Base-by-base conservation (phyloP, 2,113 vertebrate species). In the Lamprologus sp. region DNA sequence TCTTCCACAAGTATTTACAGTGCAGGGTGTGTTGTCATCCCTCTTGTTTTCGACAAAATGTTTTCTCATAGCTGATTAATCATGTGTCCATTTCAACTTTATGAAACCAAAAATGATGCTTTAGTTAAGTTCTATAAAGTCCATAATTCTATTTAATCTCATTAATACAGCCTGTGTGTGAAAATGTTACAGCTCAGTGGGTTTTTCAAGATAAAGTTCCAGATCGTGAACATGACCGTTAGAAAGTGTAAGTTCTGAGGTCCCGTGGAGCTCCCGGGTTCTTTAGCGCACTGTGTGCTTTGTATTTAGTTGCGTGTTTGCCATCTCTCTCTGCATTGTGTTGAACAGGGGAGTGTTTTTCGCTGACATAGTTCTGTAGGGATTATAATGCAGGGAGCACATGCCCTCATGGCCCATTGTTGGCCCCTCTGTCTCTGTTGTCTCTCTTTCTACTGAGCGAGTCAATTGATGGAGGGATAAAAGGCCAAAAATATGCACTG, bases 381-480 rank as follows among this genome's bases (percentile, higher is more conserved):
- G 96, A 97, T 97, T 97, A 96, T 83, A 88, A 96, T 86, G 86
- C 84, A 85, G 85, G 90, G 93, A 96, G 87, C 94, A 95, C 95
- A 90, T 95, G 95, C 82, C 90, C 91, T 49, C 58, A 28, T 11
- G 8, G 93, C 68, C 93, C 95, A 95, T 97, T 97, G 96, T 97
- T 92, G 92, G 95, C 89, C 92, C 92, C 89, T 75, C 87, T 58
- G 55, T 89, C 88, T 86, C 94, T 95, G 93, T 94, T 93, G 91
- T 95, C 85, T 79, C 84, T 93, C 40, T 94, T 91, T 94, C 93
- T 94, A 93, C 91, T 93, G 94, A 95, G 94, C 87, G 90, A 90
- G 94, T 95, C 95, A 96, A 96, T 96, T 96, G 95, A 95, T 95
- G 96, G 84, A 88, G 92, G 91, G 95, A 96, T 93, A 94, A 96